Percentiles rank a stretch among this genome's conserved stretches.
phyloP scores from a whole-genome alignment of 1,140 invertebrate species.

The Brachystomella parvula region DNA sequence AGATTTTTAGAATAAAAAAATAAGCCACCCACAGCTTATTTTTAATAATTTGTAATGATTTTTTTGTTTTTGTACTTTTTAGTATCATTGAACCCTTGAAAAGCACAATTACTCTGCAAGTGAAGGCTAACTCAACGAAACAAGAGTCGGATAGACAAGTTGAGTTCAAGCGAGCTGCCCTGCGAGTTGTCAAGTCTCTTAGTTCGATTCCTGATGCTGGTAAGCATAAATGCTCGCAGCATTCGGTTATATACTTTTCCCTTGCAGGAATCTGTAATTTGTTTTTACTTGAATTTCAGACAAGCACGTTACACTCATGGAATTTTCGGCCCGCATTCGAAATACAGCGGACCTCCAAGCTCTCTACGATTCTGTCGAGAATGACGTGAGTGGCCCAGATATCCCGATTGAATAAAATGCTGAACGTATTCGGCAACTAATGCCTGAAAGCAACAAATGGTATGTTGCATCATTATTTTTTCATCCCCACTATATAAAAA shows the following conservation, averaged over 20 bases:
- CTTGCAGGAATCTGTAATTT: too few species aligned
- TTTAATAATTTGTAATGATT: too few species aligned
- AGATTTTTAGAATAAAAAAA: too few species aligned
- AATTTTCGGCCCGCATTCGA: conserved; percentile 86
- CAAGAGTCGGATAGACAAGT: conserved; percentile 99
- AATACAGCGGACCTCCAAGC: conserved; percentile 70
- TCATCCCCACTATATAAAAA: too few species aligned
- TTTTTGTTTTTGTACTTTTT: too few species aligned
- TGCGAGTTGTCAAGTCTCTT: conserved; percentile 78
- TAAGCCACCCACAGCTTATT: too few species aligned
- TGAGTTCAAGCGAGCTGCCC: conserved; percentile 87
- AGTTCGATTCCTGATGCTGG: conserved; percentile 90
- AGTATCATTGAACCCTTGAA: conserved; percentile 87
- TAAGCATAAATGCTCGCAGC: too few species aligned
- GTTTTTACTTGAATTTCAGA: conserved; percentile 58
- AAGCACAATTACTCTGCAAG: conserved; percentile 86
- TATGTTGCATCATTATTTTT: too few species aligned
- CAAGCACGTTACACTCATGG: conserved; percentile 86
- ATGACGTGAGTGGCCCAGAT: conserved; percentile 43
- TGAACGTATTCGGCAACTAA: too few species aligned
- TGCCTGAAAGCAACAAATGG: too few species aligned
- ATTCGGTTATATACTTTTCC: too few species aligned
- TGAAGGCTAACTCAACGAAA: conserved; percentile 97
- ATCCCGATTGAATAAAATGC: too few species aligned
- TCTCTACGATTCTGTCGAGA: conserved; percentile 86